A percentile compares a stretch with the other conserved stretches of the same genome.
phyloP scores from a whole-genome alignment of 2,888 invertebrate species.

The Punctoribates punctum region DNA sequence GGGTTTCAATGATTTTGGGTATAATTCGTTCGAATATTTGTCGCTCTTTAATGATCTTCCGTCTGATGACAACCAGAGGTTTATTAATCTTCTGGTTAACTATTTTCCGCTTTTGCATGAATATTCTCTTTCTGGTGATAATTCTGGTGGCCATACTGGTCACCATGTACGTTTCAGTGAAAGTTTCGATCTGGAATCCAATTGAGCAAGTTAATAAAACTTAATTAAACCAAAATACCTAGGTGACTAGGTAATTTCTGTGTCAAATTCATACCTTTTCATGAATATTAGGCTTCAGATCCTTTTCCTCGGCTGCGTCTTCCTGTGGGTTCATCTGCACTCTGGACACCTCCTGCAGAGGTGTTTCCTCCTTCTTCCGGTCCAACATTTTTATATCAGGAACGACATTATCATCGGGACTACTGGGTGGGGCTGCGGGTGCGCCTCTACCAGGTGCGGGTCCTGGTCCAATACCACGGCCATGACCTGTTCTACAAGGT shows the following conservation, averaged over 20 bases:
- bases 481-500: neutral
- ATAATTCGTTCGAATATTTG: slow-evolving; percentile 8
- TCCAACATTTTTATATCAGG: neutral
- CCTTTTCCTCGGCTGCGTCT: neutral
- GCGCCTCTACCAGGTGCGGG: neutral
- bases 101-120: neutral
- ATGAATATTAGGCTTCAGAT: neutral
- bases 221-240: too few relatives aligned
- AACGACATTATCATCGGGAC: neutral
- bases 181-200: neutral
- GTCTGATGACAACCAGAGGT: neutral
- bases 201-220: too few relatives aligned
- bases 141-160: neutral
- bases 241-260: too few relatives aligned
- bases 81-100: slow-evolving; percentile 10
- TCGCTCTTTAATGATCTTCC: slow-evolving; percentile 8
- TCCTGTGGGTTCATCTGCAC: neutral
- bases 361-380: neutral
- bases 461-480: neutral
- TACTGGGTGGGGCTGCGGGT: too few relatives aligned
- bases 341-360: neutral
- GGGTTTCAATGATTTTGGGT: slow-evolving; percentile 3
- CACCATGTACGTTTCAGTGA: neutral
- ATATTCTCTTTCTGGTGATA: neutral
- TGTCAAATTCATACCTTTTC: too few relatives aligned